These are phyloP conservation scores for Dendrolimus pini DNA, from an alignment of 2,888 invertebrate genomes.

Conservation along the genomic window DNA sequence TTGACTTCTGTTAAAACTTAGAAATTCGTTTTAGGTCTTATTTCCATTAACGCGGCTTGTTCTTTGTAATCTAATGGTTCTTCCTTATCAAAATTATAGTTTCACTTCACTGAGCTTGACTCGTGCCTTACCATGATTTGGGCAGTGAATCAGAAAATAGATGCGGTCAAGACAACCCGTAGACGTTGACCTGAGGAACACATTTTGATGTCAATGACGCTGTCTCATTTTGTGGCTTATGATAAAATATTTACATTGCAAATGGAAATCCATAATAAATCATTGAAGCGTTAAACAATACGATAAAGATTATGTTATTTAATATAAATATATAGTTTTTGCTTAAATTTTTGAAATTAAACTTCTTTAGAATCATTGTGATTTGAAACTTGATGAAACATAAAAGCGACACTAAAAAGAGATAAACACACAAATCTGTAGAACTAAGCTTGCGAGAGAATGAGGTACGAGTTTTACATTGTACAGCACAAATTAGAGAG, in stretches of 20 bases:
- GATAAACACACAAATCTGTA: no score
- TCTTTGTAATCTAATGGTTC: conserved; percentile 4
- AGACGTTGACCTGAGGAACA: conserved; percentile 39
- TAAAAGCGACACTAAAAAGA: no score
- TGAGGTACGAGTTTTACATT: no score
- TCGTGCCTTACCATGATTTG: conserved; percentile 60
- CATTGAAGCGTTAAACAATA: conserved; percentile 27
- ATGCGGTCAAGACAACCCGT: conserved; percentile 46
- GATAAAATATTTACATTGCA: background rate
- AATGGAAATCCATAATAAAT: background rate
- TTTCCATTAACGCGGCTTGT: conserved; percentile 2
- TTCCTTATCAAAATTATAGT: conserved; percentile 12
- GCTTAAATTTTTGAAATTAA: no score
- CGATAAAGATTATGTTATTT: no score
- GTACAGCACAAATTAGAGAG: no score
- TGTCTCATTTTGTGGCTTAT: conserved; percentile 23
- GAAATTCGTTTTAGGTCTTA: background rate
- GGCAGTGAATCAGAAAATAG: conserved; percentile 64
- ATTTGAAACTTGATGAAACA: no score
- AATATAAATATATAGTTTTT: no score
- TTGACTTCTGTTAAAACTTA: background rate
- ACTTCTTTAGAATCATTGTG: no score
- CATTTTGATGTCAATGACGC: conserved; percentile 44
- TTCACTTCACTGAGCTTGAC: conserved; percentile 40
- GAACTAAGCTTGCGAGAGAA: no score